Evolutionary conservation across 2,888 invertebrate genomes (phyloP), one percentile per base, ranked within the genome.

Genomic region (Polyommatus iphigenia): DNA sequence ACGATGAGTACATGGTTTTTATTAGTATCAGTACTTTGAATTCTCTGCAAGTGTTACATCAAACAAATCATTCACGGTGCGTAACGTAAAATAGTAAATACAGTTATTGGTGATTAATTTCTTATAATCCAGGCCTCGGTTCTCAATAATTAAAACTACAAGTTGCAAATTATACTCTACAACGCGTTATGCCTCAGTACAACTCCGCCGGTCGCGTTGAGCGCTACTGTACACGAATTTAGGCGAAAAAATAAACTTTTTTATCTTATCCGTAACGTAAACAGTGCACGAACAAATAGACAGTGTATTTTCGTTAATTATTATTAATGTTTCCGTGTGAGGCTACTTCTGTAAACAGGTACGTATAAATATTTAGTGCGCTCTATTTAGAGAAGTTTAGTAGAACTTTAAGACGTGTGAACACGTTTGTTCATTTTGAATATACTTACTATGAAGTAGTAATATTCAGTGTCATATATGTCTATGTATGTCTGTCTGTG

Each of bases 171-270:
- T 7, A 7, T 36, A 36, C 7, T 36, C 1, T 2, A 8, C 8
- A 41, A 46, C 8, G 46, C 46, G 62, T 73, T 50, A 13, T 79
- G 78, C 79, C 79, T 81, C 81, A 80, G 82, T 82, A 62, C 50
- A 78, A 78, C 79, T 78, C 79, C 82, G 82, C 78, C 83, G 78
- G 75, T 76, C 81, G 82, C 67, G 72, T 78, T 79, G 83, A 80
- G 78, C 82, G 82, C 81, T 79, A 78, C 78, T 79, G 80, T 81
- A 80, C 77, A 71, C 75, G 78, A 72, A 76, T 67, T 79, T 80
- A 46, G 29, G 41, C 10, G 57, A 75, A 62, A 78, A 79, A 79
- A 78, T 78, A 36, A 80, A 79, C 78, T 75, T 76, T 78, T 79
- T 50, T 57, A 62, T 78, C 76, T 75, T 75, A 75, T 75, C 50